Evolutionary conservation across 1,140 invertebrate genomes (phyloP).

Genomic region (Drosophila virilis): DNA sequence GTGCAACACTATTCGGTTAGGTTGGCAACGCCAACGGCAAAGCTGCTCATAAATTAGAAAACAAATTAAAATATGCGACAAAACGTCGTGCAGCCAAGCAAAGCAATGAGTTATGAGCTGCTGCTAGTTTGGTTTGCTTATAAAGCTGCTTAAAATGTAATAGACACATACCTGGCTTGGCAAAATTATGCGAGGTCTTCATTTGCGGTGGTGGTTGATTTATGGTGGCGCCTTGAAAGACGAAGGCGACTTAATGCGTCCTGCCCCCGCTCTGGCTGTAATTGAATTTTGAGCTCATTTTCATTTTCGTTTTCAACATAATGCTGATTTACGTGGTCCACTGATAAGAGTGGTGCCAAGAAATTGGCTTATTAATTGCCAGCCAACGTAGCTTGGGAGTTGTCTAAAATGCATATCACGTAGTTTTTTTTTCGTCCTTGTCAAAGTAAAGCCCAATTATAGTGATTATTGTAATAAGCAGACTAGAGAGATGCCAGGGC

Average conservation of each 20-base stretch:
- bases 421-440: conserved; percentile 53
- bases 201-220: conserved; percentile 57
- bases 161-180: conserved; percentile 54
- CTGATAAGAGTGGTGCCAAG: conserved; percentile 52
- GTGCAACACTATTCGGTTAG: conserved; percentile 48
- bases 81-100: conserved; percentile 48
- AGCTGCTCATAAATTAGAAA: conserved; percentile 75
- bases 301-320: conserved; percentile 70
- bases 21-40: conserved; percentile 44
- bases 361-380: conserved; percentile 74
- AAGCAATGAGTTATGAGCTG: conserved; percentile 66
- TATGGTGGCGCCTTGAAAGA: conserved; percentile 60
- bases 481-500: conserved; percentile 25
- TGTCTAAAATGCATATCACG: conserved; percentile 69
- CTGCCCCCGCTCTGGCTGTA: conserved; percentile 33
- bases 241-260: conserved; percentile 24
- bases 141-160: conserved; percentile 77
- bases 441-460: conserved; percentile 68
- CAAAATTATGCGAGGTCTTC: conserved; percentile 54
- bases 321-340: conserved; percentile 73
- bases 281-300: conserved; percentile 82
- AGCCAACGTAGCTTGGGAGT: background rate
- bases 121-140: conserved; percentile 10
- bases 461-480: conserved; percentile 64
- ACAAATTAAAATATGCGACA: conserved; percentile 81